phyloP scores from a whole-genome alignment of 2,797 vertebrate genomes.

The Xiphorhynchus erythropygius region DNA sequence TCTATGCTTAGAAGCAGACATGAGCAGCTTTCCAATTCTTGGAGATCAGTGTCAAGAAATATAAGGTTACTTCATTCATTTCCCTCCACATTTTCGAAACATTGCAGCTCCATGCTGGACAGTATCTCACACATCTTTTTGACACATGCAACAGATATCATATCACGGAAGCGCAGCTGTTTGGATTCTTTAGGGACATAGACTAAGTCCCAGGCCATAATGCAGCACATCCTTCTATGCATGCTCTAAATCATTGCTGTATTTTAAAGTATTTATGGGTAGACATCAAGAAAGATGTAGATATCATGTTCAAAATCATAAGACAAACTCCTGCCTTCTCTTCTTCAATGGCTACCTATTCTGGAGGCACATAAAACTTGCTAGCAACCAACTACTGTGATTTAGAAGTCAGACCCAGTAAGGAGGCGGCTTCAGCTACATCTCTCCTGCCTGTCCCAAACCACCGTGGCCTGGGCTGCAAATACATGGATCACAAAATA shows the following conservation, averaged over 20 bases:
- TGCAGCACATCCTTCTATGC: not conserved
- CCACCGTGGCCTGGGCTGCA: not conserved
- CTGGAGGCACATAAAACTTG: not conserved
- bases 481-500: not conserved
- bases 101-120: not conserved
- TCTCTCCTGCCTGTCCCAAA: not conserved
- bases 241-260: not conserved
- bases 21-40: not conserved
- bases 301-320: not conserved
- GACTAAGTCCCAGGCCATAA: conserved; percentile 21
- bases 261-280: conserved; percentile 23
- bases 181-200: conserved; percentile 2
- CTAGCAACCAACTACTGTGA: not conserved
- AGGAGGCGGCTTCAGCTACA: not conserved
- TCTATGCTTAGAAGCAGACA: not conserved
- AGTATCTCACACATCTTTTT: not conserved
- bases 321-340: not conserved
- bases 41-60: conserved; percentile 14
- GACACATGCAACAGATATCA: conserved; percentile 8
- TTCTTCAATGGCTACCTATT: not conserved
- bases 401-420: not conserved
- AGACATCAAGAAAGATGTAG: not conserved
- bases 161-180: conserved; percentile 43
- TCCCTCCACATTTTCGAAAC: conserved; percentile 17
- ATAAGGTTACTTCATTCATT: conserved; percentile 14